Evolutionary conservation across 2,888 invertebrate species (phyloP).

Genomic region (Dynastes maya): DNA sequence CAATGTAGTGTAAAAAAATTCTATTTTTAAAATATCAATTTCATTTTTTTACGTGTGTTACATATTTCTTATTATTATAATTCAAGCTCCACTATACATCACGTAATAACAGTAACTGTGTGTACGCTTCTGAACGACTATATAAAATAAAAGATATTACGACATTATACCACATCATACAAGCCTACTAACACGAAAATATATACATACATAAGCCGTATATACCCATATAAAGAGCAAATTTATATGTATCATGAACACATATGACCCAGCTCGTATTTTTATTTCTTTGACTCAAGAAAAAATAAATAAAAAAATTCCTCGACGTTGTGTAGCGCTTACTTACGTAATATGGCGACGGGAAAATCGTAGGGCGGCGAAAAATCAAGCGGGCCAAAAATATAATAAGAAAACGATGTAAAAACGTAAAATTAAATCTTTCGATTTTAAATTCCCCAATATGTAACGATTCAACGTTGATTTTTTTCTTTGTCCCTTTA

Average conservation of each 20-base stretch:
- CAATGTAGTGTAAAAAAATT: too few relatives aligned
- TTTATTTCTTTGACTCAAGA: constrained; percentile 17
- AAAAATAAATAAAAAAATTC: too few relatives aligned
- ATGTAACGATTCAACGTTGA: constrained; percentile 5
- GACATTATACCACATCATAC: constrained; percentile 28
- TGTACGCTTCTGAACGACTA: constrained; percentile 23
- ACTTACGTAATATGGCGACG: neutral
- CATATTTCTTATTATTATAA: too few relatives aligned
- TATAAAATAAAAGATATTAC: constrained; percentile 47
- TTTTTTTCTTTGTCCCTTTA: neutral
- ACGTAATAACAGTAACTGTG: constrained; percentile 28
- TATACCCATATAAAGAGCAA: neutral
- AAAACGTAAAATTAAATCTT: constrained; percentile 24
- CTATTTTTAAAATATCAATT: too few relatives aligned
- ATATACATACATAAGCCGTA: constrained; percentile 8
- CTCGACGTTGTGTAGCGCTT: too few relatives aligned
- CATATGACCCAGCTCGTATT: constrained; percentile 23
- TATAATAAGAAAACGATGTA: neutral
- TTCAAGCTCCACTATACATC: constrained; percentile 25
- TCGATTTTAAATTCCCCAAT: constrained; percentile 17
- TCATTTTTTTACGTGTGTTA: too few relatives aligned
- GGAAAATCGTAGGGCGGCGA: too few relatives aligned
- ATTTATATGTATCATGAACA: constrained; percentile 7
- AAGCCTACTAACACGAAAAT: constrained; percentile 28
- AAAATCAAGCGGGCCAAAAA: neutral